Evolutionary conservation across 2,888 invertebrate species (phyloP).

Genomic region (Tiphia femorata): DNA sequence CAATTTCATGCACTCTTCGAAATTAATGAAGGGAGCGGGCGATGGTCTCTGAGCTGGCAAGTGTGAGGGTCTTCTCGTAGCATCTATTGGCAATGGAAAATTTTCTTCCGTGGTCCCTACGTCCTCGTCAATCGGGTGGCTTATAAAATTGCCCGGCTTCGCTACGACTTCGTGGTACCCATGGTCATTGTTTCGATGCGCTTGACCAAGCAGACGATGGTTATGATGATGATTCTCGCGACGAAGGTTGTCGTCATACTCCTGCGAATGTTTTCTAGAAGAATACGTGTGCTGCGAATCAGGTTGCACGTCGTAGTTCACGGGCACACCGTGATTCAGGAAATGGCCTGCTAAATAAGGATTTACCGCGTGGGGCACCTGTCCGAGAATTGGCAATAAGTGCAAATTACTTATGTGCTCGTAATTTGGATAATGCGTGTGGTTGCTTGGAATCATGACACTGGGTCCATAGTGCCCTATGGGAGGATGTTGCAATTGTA

Average conservation of each 20-base stretch:
- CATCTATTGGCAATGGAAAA: too few species aligned
- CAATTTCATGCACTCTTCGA: constrained; percentile 39
- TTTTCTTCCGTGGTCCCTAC: not conserved
- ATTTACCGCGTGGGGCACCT: not conserved
- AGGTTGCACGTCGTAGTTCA: not conserved
- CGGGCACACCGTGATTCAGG: not conserved
- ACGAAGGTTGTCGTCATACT: too few species aligned
- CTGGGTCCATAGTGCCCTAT: too few species aligned
- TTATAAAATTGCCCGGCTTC: not conserved
- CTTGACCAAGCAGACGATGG: not conserved
- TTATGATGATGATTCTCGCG: too few species aligned
- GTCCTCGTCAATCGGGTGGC: not conserved
- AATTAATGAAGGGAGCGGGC: not conserved
- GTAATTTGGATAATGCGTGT: too few species aligned
- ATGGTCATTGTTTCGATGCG: too few species aligned
- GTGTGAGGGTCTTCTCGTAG: too few species aligned
- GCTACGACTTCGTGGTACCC: not conserved
- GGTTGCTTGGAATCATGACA: too few species aligned
- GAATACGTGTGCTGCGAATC: too few species aligned
- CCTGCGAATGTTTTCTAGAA: too few species aligned
- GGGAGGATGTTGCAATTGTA: not conserved
- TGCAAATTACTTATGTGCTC: too few species aligned
- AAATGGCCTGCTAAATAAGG: not conserved
- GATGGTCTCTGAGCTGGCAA: not conserved
- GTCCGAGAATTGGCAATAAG: not conserved